phyloP scores from a whole-genome alignment of 30 jellyfish, hydroid and myxozoan genomes.

The Aurelia sp. region DNA sequence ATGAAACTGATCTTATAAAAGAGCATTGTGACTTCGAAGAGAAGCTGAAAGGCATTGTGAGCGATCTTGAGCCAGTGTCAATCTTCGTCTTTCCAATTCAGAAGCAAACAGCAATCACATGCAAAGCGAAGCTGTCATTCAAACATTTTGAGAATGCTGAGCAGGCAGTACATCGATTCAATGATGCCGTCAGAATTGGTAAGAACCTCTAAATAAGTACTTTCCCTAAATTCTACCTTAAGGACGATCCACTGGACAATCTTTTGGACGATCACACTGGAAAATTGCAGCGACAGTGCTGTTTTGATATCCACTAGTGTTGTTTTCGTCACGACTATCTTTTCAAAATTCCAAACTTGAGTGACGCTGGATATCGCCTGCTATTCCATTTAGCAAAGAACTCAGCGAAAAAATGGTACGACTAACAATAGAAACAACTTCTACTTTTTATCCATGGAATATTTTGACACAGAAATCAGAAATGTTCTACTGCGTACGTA shows the following conservation, averaged over 20 bases:
- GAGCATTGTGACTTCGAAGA: conserved; percentile 4
- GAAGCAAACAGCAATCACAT: not conserved
- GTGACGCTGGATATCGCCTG: too few relatives aligned
- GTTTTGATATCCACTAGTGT: too few relatives aligned
- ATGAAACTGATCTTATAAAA: not conserved
- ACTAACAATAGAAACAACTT: too few relatives aligned
- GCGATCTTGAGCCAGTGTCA: not conserved
- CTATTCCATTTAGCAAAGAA: too few relatives aligned
- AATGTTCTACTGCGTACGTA: too few relatives aligned
- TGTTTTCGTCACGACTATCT: too few relatives aligned
- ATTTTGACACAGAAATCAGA: too few relatives aligned
- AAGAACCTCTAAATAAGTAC: not conserved
- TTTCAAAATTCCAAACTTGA: too few relatives aligned
- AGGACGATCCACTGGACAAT: not conserved
- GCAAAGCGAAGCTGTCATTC: conserved; percentile 1
- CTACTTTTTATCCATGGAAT: too few relatives aligned
- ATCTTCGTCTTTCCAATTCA: not conserved
- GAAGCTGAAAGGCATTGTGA: not conserved
- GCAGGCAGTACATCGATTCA: not conserved
- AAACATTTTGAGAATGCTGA: conserved; percentile 27
- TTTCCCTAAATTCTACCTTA: not conserved
- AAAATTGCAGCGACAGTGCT: too few relatives aligned
- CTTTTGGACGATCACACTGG: too few relatives aligned
- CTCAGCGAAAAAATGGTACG: too few relatives aligned
- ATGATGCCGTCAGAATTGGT: conserved; percentile 4